Evolutionary conservation across 2,888 invertebrate genomes (phyloP), one percentile per base, ranked within the genome.

Genomic region (Merodon equestris): DNA sequence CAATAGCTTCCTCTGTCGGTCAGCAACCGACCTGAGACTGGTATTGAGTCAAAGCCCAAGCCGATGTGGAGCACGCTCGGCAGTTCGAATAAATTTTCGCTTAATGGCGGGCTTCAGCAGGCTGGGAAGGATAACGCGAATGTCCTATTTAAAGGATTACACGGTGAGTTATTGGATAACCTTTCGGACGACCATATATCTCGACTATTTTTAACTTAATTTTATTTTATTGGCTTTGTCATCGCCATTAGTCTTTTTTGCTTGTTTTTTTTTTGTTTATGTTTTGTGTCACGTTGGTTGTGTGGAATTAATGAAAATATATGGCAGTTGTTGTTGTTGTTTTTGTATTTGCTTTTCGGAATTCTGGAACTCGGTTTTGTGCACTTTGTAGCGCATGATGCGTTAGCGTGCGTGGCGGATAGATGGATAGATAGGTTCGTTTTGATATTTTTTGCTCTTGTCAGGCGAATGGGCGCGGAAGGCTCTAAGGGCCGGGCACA

Each of bases 141-240:
- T 86, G 87, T 86, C 87, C 87, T 87, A 87, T 87, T 87, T 87
- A 87, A 87, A 87, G 87, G 87, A 87, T 87, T 87, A 87, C 86
- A 83, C 84, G 74, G 83, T 86, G 86, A 86, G 83, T 87, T 86
- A 87, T 87, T 81, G 82, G 81, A 81, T 70, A 74, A 74, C 79
- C 74, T 79, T 79, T 74, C 60, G 68, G 68, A 63, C 63, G 73
- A 58, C 74, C 86, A 86, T 86, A 86, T 85, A 87, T 85, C 85
- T 71, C 81, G 81, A 84, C 85, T 86, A 87, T 87, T 84, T 87
- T 88, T 86, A 87, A 88, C 87, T 87, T 88, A 87, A 88, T 87
- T 88, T 88, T 85, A 86, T 87, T 87, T 88, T 87, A 88, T 88
- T 86, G 85, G 84, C 82, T 75, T 82, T 83, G 73, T 75, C 81